Base-by-base conservation (phyloP, 2,888 invertebrate genomes). In the Neoascia interrupta region DNA sequence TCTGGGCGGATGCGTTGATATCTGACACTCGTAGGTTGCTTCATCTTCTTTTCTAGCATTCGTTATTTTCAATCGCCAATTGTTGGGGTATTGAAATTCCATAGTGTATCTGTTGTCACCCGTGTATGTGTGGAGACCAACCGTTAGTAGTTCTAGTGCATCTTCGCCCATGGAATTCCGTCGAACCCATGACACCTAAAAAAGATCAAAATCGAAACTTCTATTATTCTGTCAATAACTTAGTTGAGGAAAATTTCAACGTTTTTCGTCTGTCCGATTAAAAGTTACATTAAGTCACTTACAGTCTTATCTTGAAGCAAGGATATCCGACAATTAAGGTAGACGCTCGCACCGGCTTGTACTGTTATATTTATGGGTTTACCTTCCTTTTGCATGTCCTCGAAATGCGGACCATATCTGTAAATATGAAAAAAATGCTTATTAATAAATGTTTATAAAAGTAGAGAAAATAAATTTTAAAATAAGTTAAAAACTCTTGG, bases 291-390 rank as follows among this genome's bases (percentile, higher is more conserved):
- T n/a, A n/a, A n/a, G 31, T 5, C 2, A 88, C 92, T 92, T 85
- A 94, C 94, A 89, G 93, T 94, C 90, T 94, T 94, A 88, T 94
- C 94, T 86, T 93, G 93, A 49, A 94, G 90, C 81, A 94, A 89
- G 83, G 93, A 93, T 86, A 94, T 94, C 86, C 92, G 91, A 87
- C 94, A 94, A 87, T 94, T 93, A 81, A 94, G 89, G 85, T 92
- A 92, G 41, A 93, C 93, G 72, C 92, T 93, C 80, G 92, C 93
- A 1, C 94, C 94, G 61, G 93, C 90, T 84, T 94, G 94, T 18
- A 94, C 93, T 0, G 94, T 94, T 61, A 94, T 91, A 85, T 93
- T 94, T 43, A 92, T 91, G 13, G 92, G 89, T 83, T 92, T 92
- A 19, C 92, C 92, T 82, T 90, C 90, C 23, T 85, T 85, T 53